Base-by-base conservation (phyloP, 1,140 invertebrate genomes). In the Leptinotarsa lineolata region DNA sequence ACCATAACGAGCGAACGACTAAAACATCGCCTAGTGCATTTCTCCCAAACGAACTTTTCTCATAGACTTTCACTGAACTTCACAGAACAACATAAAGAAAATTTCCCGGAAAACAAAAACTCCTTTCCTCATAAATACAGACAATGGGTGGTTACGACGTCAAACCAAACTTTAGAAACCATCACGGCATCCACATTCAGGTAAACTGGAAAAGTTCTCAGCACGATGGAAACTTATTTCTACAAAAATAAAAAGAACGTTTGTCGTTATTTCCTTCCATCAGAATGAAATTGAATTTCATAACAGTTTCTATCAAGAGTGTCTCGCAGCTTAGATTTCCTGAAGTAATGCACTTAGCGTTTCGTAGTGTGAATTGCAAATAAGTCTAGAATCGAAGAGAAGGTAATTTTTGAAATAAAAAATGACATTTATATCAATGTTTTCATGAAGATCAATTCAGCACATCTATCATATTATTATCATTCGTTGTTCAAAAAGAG, bases 121-220 rank as follows among this genome's bases (percentile, higher is more conserved):
- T 13, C 48, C 48, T 54, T 30, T 2, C 48, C 6, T 54, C 48
- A 54, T 54, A 54, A 54, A 54, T 54, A 16, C 15, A 18, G n/a
- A 54, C 48, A 54, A 54, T 54, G 48, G 48, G 48, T 54, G 48
- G 48, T n/a, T n/a, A 18, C 15, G 48, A 2, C 15, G 48, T 4
- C 15, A 18, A 54, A 54, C 48, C 6, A 18, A 54, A 54, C 15
- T 54, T 54, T 18, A 2, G 15, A 13, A 54, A 54, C 48, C n/a
- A 54, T 16, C 48, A 54, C 48, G 3, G 48, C 48, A 54, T 54
- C n/a, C n/a, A 18, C n/a, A 54, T 18, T 39, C 48, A 54, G n/a
- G 48, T 54, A 54, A 54, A 54, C 48, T 54, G 48, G 48, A n/a
- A 54, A 54, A 54, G 48, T 54, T 54, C n/a, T n/a, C 15, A 15